phyloP scores from a whole-genome alignment of 2,113 vertebrate genomes.

The Herpailurus yagouaroundi region DNA sequence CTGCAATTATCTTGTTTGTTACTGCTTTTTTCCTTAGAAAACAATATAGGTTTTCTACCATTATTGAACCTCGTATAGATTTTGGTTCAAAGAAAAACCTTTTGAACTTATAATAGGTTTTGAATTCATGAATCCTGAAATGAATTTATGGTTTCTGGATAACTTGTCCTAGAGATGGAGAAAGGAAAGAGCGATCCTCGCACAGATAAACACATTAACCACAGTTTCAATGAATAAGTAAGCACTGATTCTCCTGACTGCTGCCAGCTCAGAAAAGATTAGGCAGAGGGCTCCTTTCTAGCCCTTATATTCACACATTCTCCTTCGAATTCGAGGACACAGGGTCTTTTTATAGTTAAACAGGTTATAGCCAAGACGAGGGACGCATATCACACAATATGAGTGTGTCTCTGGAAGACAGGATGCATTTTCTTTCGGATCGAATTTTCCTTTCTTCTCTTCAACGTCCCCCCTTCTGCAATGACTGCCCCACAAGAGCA shows the following conservation, averaged over 20 bases:
- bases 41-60: constrained; percentile 13
- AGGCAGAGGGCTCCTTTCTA: neutral
- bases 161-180: neutral
- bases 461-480: neutral
- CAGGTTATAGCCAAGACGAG: neutral
- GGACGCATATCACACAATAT: neutral
- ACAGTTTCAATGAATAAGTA: constrained; percentile 25
- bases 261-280: neutral
- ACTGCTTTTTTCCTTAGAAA: constrained; percentile 27
- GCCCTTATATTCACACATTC: constrained; percentile 13
- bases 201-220: constrained; percentile 17
- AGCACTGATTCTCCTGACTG: neutral
- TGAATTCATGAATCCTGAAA: constrained; percentile 27
- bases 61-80: constrained; percentile 52
- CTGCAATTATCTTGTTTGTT: constrained; percentile 31
- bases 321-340: neutral
- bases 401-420: neutral
- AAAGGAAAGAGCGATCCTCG: neutral
- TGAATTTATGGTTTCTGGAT: neutral
- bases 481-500: neutral
- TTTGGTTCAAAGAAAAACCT: constrained; percentile 62
- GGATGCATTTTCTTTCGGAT: neutral
- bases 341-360: neutral
- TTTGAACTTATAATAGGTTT: constrained; percentile 55
- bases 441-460: constrained; percentile 38